Evolutionary conservation across 1,140 invertebrate genomes (phyloP), one percentile per base, ranked within the genome.

Genomic region (Drosophila ohnishii): DNA sequence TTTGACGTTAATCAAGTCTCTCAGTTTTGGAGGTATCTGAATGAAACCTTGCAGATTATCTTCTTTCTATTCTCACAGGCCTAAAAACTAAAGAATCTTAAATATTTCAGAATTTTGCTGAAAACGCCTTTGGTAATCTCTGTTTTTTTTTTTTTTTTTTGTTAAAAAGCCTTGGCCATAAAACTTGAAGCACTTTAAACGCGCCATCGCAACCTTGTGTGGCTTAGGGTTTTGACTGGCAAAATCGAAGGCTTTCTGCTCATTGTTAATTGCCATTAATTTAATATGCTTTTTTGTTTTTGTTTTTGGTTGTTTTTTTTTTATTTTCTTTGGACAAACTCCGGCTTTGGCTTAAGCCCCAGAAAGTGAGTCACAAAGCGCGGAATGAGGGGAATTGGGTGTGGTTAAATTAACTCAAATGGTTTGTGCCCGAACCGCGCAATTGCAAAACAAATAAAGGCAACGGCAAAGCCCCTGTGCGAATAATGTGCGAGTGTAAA

Each of bases 201-300:
- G 51, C 42, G 48, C 34, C 39, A 39, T 45, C 16, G 11, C 37
- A 69, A 59, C 69, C 69, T 71, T 71, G 65, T 50, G 35, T 70
- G 64, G 47, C 67, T 58, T 57, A 59, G 66, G 47, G 51, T 59
- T 48, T 63, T 69, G 55, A 57, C 19, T 30, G 69, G 32, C 42
- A 34, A 42, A 59, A 50, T 72, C 66, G 69, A 72, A 72, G 69
- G 69, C 35, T 72, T 71, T 50, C 53, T 30, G 53, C 55, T 35
- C 25, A 71, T 71, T 72, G 69, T 71, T 72, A 72, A 72, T 72
- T 72, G 69, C 51, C 69, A 59, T 72, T 71, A 50, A 71, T 72
- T 40, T 58, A 32, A 59, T 72, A 48, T 58, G 2, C 28, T 28
- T 28, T 48, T 37, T 13, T 35, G 30, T 7, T 39, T 50, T 50